phyloP scores from a whole-genome alignment of 2,113 vertebrate genomes.

The Tachuris rubrigastra region DNA sequence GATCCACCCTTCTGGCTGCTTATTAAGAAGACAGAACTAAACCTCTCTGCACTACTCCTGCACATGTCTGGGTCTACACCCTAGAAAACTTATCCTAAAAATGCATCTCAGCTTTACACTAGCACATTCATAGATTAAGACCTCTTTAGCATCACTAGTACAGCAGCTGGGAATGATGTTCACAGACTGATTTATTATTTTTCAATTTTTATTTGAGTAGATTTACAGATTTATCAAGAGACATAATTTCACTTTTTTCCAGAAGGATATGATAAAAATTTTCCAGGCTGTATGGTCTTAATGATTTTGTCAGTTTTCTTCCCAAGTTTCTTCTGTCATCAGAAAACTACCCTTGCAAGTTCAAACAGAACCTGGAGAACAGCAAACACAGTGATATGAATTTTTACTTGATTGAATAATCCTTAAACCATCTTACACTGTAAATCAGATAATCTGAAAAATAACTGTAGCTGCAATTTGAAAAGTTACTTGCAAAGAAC shows the following conservation, averaged over 20 bases:
- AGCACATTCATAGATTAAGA: neutral
- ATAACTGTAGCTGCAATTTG: neutral
- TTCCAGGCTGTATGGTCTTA: neutral
- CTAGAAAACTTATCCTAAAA: neutral
- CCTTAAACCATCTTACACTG: neutral
- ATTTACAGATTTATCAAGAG: neutral
- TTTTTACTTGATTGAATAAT: neutral
- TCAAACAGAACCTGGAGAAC: constrained; percentile 88
- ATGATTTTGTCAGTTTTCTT: neutral
- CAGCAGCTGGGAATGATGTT: neutral
- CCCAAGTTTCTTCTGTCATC: constrained; percentile 23
- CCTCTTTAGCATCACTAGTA: neutral
- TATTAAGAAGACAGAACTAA: neutral
- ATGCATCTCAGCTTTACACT: neutral
- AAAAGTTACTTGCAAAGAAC: neutral
- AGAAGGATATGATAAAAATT: neutral
- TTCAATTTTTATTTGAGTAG: neutral
- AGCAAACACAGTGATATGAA: neutral
- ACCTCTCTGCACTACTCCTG: neutral
- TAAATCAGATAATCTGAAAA: neutral
- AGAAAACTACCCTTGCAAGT: constrained; percentile 87
- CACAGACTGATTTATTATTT: neutral
- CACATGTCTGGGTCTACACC: too few relatives aligned
- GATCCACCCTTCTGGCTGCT: neutral
- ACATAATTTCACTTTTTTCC: neutral